These are phyloP conservation scores for Berghia stephanieae DNA, from an alignment of 1,140 invertebrate species.

Conservation along the genomic window DNA sequence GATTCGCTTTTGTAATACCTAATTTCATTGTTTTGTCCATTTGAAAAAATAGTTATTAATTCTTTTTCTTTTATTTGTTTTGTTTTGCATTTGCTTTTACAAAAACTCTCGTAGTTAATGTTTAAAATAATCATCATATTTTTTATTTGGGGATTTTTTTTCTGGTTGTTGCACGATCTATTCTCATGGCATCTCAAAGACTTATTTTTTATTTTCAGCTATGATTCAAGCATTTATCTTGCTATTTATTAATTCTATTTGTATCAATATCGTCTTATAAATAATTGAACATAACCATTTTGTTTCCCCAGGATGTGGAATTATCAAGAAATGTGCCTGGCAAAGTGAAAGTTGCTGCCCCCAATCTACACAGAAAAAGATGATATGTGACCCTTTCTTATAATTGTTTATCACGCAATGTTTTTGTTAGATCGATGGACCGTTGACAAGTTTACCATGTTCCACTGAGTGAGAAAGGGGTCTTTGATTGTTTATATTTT, in stretches of 20 bases:
- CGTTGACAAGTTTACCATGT: background rate
- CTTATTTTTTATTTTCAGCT: background rate
- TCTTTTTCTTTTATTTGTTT: too few relatives aligned
- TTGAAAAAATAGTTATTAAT: too few relatives aligned
- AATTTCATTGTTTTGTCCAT: too few relatives aligned
- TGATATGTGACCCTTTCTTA: constrained; percentile 15
- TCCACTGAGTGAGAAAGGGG: background rate
- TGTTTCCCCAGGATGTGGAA: constrained; percentile 77
- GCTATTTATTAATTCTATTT: too few relatives aligned
- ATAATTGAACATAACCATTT: too few relatives aligned
- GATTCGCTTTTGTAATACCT: too few relatives aligned
- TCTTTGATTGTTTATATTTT: background rate
- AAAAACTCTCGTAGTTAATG: too few relatives aligned
- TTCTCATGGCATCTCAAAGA: background rate
- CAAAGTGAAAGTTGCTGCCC: constrained; percentile 89
- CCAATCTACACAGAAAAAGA: constrained; percentile 64
- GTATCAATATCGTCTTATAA: too few relatives aligned
- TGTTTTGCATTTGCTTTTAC: too few relatives aligned
- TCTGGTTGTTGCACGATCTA: background rate
- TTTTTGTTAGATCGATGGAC: background rate
- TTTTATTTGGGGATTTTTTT: too few relatives aligned
- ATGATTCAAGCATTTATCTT: background rate
- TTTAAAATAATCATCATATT: too few relatives aligned
- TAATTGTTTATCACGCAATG: too few relatives aligned
- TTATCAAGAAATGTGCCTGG: constrained; percentile 95